phyloP scores from a whole-genome alignment of 2,888 invertebrate genomes.

The Drosophila sordidula region DNA sequence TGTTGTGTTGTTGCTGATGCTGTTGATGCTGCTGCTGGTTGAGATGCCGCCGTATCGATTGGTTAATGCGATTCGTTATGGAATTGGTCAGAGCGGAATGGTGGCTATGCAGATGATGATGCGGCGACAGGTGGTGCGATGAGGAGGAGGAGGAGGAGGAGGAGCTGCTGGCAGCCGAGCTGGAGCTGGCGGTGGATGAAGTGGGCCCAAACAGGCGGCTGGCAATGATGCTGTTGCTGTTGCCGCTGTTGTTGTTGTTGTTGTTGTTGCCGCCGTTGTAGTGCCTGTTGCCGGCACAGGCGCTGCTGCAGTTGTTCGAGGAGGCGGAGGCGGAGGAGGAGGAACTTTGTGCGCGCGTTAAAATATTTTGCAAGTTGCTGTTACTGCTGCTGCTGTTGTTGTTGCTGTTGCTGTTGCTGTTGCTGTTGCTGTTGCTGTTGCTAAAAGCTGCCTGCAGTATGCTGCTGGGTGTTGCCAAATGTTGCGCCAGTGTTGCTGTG shows the following conservation, averaged over 20 bases:
- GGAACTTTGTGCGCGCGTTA: constrained; percentile 75
- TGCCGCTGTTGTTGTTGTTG: constrained; percentile 43
- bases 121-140: constrained; percentile 52
- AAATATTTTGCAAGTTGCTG: constrained; percentile 75
- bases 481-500: constrained; percentile 80
- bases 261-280: constrained; percentile 71
- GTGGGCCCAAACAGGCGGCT: constrained; percentile 78
- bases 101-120: constrained; percentile 64
- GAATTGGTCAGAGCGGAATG: constrained; percentile 81
- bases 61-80: constrained; percentile 83
- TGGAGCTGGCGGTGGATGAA: constrained; percentile 50
- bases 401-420: too few species aligned
- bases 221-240: constrained; percentile 79
- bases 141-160: constrained; percentile 50
- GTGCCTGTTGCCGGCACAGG: constrained; percentile 74
- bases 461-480: constrained; percentile 80
- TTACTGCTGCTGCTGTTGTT: too few species aligned
- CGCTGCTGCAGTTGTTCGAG: constrained; percentile 73
- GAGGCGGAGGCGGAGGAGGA: constrained; percentile 45
- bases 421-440: constrained; percentile 59
- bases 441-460: constrained; percentile 76
- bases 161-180: constrained; percentile 46
- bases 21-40: constrained; percentile 78
- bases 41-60: constrained; percentile 82
- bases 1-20: constrained; percentile 27